Evolutionary conservation across 1,140 invertebrate species (phyloP).

Genomic region (Nymphalis io): DNA sequence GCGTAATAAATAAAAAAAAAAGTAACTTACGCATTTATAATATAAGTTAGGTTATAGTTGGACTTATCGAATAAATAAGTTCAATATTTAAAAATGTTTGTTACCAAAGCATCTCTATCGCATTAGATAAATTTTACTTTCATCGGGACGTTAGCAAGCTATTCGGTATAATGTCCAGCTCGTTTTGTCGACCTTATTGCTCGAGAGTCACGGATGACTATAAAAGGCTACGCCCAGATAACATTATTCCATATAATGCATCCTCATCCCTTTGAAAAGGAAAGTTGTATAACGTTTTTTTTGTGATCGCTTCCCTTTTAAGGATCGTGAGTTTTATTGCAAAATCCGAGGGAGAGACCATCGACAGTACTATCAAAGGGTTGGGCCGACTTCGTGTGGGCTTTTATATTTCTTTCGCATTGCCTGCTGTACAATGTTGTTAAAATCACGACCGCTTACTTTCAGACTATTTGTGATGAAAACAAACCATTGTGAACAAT

Average conservation of each 20-base stretch:
- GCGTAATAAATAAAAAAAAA: too few species aligned
- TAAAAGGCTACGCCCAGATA: slow-evolving; percentile 73
- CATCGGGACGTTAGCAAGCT: slow-evolving; percentile 52
- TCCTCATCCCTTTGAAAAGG: slow-evolving; percentile 69
- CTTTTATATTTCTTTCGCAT: slow-evolving; percentile 15
- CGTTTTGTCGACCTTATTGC: slow-evolving; percentile 62
- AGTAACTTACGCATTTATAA: too few species aligned
- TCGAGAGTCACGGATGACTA: slow-evolving; percentile 54
- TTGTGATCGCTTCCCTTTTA: slow-evolving; percentile 66
- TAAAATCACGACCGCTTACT: slow-evolving; percentile 1
- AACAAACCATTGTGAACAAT: neutral
- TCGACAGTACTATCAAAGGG: slow-evolving; percentile 54
- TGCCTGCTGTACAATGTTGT: neutral
- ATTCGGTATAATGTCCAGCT: slow-evolving; percentile 59
- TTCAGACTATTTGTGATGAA: neutral
- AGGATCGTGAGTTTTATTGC: slow-evolving; percentile 65
- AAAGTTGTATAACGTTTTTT: slow-evolving; percentile 70
- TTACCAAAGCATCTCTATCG: slow-evolving; percentile 24
- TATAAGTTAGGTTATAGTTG: too few species aligned
- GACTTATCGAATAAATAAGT: too few species aligned
- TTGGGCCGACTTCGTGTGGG: slow-evolving; percentile 28
- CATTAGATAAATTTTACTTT: slow-evolving; percentile 61
- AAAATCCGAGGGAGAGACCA: slow-evolving; percentile 53
- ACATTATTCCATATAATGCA: slow-evolving; percentile 71
- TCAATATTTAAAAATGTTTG: too few species aligned